These are phyloP conservation scores for Rattus norvegicus DNA, from an alignment of 2,113 vertebrate species.

Conservation along the genomic window DNA sequence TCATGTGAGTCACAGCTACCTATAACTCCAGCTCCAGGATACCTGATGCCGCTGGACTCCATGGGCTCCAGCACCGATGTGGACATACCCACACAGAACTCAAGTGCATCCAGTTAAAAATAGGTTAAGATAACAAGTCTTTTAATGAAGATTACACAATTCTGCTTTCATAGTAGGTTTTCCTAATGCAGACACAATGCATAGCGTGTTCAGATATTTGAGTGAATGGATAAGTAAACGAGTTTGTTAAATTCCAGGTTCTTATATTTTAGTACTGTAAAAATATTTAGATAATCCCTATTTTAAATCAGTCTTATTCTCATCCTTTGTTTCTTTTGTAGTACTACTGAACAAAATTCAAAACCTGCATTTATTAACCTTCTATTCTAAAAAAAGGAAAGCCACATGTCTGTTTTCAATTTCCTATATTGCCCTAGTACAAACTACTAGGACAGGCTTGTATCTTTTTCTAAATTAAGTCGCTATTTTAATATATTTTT, in stretches of 20 bases:
- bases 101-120: not conserved
- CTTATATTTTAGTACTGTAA: not conserved
- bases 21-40: not conserved
- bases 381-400: not conserved
- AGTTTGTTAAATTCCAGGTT: not conserved
- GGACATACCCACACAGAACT: not conserved
- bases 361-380: not conserved
- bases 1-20: not conserved
- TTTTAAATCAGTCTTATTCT: slow-evolving; percentile 1
- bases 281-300: slow-evolving; percentile 8
- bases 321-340: slow-evolving; percentile 18
- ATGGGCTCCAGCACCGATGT: not conserved
- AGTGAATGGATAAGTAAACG: not conserved
- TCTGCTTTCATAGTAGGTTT: not conserved
- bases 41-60: not conserved
- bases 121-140: not conserved
- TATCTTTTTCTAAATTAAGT: slow-evolving; percentile 36
- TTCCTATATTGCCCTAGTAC: not conserved
- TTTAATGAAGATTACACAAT: not conserved
- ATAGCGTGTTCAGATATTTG: slow-evolving; percentile 17
- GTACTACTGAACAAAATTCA: not conserved
- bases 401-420: not conserved
- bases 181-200: not conserved
- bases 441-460: not conserved
- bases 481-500: not conserved